phyloP scores from a whole-genome alignment of 2,113 vertebrate species.

The Motacilla tschutschensis region DNA sequence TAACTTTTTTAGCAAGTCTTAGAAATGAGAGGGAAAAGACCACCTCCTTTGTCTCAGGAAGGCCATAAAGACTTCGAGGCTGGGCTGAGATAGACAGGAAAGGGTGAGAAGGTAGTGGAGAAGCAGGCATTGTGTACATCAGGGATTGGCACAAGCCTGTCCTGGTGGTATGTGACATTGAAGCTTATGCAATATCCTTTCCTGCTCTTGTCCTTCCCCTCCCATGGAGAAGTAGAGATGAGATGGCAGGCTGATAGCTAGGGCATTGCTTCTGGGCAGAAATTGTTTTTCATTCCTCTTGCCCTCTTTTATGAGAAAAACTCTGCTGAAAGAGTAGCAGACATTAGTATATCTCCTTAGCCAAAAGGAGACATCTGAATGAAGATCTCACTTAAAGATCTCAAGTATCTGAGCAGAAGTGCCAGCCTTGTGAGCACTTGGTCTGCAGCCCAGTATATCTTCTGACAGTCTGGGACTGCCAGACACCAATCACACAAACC shows the following conservation, averaged over 20 bases:
- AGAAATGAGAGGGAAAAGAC: neutral
- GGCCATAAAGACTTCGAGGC: rapidly evolving
- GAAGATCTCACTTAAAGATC: neutral
- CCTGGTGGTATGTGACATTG: neutral
- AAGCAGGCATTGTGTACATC: neutral
- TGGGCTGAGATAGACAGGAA: neutral
- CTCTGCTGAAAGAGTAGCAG: neutral
- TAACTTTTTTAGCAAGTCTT: neutral
- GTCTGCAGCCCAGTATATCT: rapidly evolving
- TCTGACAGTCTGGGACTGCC: neutral
- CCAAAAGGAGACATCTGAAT: neutral
- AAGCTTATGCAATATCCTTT: neutral
- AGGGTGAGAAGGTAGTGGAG: neutral
- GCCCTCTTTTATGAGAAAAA: neutral
- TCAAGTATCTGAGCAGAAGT: rapidly evolving
- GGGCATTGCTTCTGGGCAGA: rapidly evolving
- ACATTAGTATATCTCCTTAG: neutral
- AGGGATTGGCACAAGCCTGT: neutral
- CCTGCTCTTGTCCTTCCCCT: neutral
- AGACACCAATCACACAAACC: neutral
- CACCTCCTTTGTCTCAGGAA: neutral
- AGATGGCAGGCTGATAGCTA: neutral
- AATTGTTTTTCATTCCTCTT: neutral
- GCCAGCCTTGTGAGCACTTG: rapidly evolving
- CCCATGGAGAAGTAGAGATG: rapidly evolving